Evolutionary conservation across 2,888 invertebrate species (phyloP).

Genomic region (Blera fallax): DNA sequence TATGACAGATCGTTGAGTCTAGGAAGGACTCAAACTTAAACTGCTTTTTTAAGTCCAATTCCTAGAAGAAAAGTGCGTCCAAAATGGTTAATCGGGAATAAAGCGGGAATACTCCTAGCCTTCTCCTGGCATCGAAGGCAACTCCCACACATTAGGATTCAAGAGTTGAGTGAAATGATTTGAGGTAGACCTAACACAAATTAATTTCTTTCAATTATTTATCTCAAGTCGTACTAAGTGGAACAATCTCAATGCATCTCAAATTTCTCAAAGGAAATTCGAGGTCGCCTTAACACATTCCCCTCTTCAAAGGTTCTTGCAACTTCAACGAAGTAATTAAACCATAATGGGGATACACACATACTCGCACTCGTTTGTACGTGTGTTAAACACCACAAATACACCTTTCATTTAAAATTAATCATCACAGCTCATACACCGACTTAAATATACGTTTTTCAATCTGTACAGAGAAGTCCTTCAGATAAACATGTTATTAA

Average conservation of each 20-base stretch:
- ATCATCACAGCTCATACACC: slow-evolving; percentile 5
- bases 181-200: too few relatives aligned
- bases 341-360: background rate
- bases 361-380: too few relatives aligned
- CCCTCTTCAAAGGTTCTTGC: background rate
- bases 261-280: background rate
- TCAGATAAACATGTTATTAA: slow-evolving; percentile 65
- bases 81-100: too few relatives aligned
- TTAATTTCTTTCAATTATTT: background rate
- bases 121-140: too few relatives aligned
- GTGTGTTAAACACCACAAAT: background rate
- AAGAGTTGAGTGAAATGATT: too few relatives aligned
- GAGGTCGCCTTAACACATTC: background rate
- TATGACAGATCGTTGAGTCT: too few relatives aligned
- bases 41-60: too few relatives aligned
- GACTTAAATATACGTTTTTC: slow-evolving; percentile 24
- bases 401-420: slow-evolving; percentile 52
- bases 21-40: too few relatives aligned
- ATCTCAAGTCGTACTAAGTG: background rate
- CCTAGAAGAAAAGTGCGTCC: too few relatives aligned
- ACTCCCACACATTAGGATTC: too few relatives aligned
- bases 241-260: background rate
- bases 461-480: slow-evolving; percentile 53
- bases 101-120: too few relatives aligned
- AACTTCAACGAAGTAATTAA: slow-evolving; percentile 11